Base-by-base conservation (phyloP, 2,797 vertebrate genomes). In the Carduelis carduelis region DNA sequence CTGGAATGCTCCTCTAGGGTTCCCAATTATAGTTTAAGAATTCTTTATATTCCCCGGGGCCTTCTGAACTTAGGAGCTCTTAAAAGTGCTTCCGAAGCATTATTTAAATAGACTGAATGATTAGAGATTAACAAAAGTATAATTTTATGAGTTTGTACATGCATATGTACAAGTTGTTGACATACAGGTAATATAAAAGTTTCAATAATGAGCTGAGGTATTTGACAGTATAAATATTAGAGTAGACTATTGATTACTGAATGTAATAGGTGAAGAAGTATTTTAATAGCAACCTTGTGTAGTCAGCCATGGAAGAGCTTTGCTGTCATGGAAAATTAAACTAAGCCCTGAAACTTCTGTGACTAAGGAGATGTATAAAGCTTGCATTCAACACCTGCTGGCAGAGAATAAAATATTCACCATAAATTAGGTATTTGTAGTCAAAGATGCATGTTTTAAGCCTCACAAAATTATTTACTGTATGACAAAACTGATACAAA, bases 211-310 rank as follows among this genome's bases (percentile, higher is more conserved):
- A 50, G 16, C 43, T 43, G 46, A 77, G 23, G 18, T 88, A 49
- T 76, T 91, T 92, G 32, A 60, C 56, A 15, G 14, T 76, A 75
- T 71, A 92, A 93, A 84, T 96, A 78, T 83, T 90, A 81, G 34
- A 95, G 46, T 27, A 92, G 63, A 83, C 47, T 64, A 83, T 74
- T 85, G 87, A 89, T 95, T 96, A 94, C 78, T 82, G 71, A 63
- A 41, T 56, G 63, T 61, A 84, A 76, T 56, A 80, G 32, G 56
- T 89, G 82, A 92, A 77, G 66, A 93, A 80, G 64, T 91, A 75
- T 83, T 77, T 89, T 77, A 87, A 63, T 59, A 83, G 32, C 27
- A 85, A 74, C 12, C 68, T 89, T 89, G 78, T 66, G 47, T 63
- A 89, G 59, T 83, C 44, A 76, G 41, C 55, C 83, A 83, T 41